Percentiles rank a stretch among this genome's conserved stretches.
Conservation (phyloP, 92 coral and sea anemone genomes). For the Phenganax marumi region DNA sequence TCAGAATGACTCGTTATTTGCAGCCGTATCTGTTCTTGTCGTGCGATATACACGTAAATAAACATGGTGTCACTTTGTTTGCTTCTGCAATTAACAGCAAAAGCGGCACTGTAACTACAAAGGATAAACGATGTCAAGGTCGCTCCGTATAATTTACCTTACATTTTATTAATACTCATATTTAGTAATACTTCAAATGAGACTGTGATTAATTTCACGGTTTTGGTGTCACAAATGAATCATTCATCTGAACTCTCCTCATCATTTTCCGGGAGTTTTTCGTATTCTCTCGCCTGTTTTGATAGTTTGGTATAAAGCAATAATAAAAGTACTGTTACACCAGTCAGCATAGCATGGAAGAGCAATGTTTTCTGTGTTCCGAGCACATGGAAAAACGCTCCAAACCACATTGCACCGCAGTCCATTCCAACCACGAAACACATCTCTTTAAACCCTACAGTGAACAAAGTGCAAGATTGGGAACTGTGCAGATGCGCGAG, state of each 20-base stretch:
- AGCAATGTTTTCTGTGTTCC: not conserved
- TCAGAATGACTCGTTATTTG: slow-evolving; percentile 74
- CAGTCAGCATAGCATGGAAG: not conserved
- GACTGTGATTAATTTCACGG: no score
- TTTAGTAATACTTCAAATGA: no score
- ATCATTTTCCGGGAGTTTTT: not conserved
- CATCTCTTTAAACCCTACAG: not conserved
- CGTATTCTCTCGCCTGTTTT: not conserved
- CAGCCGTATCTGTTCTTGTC: slow-evolving; percentile 73
- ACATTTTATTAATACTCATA: no score
- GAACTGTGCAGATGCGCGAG: no score
- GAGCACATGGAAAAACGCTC: not conserved
- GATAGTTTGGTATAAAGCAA: not conserved
- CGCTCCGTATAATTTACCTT: no score
- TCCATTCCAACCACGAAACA: not conserved
- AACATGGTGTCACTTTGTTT: not conserved
- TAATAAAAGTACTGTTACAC: not conserved
- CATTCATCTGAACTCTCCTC: not conserved
- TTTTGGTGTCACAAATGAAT: no score
- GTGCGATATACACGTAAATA: slow-evolving; percentile 56
- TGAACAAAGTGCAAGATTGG: not conserved
- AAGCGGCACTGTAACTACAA: not conserved
- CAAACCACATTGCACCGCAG: not conserved
- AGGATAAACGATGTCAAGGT: not conserved
- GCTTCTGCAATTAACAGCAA: not conserved